Percentiles rank a stretch among this genome's conserved stretches.
Conservation (phyloP, 2,113 vertebrate genomes). For the Etia nguti region DNA sequence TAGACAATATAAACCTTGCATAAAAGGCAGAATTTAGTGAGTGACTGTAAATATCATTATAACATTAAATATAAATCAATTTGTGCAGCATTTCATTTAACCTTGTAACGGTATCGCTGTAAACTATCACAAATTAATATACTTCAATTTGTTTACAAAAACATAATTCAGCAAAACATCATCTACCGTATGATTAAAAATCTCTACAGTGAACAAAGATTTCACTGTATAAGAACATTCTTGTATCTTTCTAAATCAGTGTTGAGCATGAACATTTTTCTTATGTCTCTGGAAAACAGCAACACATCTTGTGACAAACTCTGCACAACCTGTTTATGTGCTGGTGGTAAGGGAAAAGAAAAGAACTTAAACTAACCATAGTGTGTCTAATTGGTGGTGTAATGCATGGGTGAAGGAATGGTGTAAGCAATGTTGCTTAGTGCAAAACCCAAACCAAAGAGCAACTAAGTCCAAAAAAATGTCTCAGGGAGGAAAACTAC, state of each 20-base stretch:
- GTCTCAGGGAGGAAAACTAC: background rate
- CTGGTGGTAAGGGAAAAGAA: background rate
- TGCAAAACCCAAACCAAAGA: background rate
- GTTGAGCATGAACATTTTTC: background rate
- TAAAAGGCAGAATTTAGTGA: background rate
- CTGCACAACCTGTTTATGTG: background rate
- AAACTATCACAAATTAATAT: no score
- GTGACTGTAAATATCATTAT: background rate
- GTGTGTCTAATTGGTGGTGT: background rate
- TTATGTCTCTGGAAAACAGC: background rate
- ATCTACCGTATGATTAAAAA: background rate
- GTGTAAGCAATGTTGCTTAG: background rate
- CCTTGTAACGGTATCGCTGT: no score
- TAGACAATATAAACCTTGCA: fast-evolving
- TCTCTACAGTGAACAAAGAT: background rate
- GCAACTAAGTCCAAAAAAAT: background rate
- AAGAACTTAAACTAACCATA: background rate
- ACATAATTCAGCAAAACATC: background rate
- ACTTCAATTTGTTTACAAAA: background rate
- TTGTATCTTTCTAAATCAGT: background rate
- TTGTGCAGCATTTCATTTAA: no score
- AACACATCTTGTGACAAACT: background rate
- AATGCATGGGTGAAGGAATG: background rate
- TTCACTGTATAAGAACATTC: fast-evolving
- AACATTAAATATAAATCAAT: background rate